These are phyloP conservation scores for Enteromius afrohamiltoni DNA, from an alignment of 2,797 vertebrate species.

Conservation along the genomic window DNA sequence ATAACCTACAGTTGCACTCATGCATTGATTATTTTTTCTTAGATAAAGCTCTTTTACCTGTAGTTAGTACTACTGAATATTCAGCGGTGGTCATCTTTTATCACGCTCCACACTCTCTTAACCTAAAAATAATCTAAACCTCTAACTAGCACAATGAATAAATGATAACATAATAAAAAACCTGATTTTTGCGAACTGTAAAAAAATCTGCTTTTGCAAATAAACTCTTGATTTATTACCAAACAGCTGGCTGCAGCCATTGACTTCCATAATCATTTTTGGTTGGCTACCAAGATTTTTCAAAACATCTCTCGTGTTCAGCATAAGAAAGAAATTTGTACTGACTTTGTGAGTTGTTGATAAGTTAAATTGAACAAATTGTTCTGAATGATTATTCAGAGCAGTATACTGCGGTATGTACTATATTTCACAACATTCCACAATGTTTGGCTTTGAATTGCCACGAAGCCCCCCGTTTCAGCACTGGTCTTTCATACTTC, in stretches of 20 bases:
- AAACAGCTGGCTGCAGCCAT: neutral
- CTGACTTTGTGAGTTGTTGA: neutral
- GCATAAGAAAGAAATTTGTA: neutral
- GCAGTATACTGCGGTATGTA: too few relatives aligned
- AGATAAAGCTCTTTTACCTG: neutral
- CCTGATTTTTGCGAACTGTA: too few relatives aligned
- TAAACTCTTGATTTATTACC: neutral
- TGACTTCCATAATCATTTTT: neutral
- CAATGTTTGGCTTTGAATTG: too few relatives aligned
- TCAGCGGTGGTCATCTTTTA: slow-evolving; percentile 42
- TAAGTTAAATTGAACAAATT: too few relatives aligned
- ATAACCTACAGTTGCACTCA: neutral
- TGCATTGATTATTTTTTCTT: slow-evolving; percentile 3
- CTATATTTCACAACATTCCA: too few relatives aligned
- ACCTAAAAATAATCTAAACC: too few relatives aligned
- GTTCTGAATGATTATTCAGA: too few relatives aligned
- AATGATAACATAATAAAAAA: too few relatives aligned
- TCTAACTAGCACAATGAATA: too few relatives aligned
- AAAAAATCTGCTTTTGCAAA: too few relatives aligned
- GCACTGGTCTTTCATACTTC: too few relatives aligned
- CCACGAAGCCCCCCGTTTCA: too few relatives aligned
- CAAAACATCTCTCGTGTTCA: neutral
- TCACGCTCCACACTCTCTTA: slow-evolving; percentile 12
- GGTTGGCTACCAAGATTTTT: neutral
- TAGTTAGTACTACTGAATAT: slow-evolving; percentile 32